These are phyloP conservation scores for Zeugodacus cucurbitae DNA, from an alignment of 1,140 invertebrate genomes.

Conservation along the genomic window DNA sequence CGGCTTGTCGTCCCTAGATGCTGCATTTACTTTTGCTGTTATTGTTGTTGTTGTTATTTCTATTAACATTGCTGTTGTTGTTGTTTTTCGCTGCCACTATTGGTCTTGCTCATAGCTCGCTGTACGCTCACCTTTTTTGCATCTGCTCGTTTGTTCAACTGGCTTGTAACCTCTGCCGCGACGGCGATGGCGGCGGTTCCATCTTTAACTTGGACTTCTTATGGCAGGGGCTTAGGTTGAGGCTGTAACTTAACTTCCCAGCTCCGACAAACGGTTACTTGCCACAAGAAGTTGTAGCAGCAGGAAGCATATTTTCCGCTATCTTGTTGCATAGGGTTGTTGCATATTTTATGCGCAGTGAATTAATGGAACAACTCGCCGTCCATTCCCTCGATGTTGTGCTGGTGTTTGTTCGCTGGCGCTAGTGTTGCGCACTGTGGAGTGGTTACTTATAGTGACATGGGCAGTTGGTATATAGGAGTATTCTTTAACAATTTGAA, in stretches of 20 bases:
- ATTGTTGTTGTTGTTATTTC: neutral
- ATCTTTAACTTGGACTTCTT: conserved; percentile 3
- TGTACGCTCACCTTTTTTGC: neutral
- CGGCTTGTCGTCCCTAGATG: conserved; percentile 34
- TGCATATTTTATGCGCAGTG: conserved; percentile 39
- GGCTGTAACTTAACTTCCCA: conserved; percentile 26
- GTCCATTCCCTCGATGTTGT: conserved; percentile 7
- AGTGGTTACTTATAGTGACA: neutral
- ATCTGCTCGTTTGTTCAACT: conserved; percentile 12
- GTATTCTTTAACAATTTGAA: neutral
- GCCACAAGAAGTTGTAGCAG: conserved; percentile 34
- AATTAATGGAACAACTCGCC: conserved; percentile 30
- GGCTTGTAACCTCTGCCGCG: neutral
- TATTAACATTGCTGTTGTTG: neutral
- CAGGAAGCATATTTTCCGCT: conserved; percentile 41
- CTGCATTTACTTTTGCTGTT: neutral
- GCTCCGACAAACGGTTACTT: conserved; percentile 27
- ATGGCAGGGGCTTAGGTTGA: neutral
- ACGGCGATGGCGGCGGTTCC: neutral
- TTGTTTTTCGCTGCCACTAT: neutral
- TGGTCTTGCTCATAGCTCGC: neutral
- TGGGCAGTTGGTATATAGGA: neutral
- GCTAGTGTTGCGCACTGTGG: neutral
- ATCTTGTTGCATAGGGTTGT: conserved; percentile 33
- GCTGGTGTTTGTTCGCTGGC: neutral